Conservation (phyloP, 2,888 invertebrate genomes). For the Acrocera orbiculus region DNA sequence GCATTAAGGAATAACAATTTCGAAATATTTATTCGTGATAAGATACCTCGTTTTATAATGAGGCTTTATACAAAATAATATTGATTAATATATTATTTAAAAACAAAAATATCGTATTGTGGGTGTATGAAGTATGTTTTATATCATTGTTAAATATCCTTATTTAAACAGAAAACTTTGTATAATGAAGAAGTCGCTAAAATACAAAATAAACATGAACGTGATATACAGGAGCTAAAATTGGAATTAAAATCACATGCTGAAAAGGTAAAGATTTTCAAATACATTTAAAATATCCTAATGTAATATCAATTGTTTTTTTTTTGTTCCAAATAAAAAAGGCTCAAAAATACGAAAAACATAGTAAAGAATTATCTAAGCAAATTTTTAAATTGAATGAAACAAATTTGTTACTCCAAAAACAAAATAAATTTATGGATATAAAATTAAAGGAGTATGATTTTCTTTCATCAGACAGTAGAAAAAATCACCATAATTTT, state of each 20-base stretch:
- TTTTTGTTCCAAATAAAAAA: slow-evolving; percentile 8
- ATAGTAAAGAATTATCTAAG: slow-evolving; percentile 23
- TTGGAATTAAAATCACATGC: slow-evolving; percentile 14
- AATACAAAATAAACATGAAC: slow-evolving; percentile 27
- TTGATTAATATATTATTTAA: no score
- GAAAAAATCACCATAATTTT: slow-evolving; percentile 4
- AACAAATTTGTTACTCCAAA: slow-evolving; percentile 24
- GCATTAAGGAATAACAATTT: slow-evolving; percentile 18
- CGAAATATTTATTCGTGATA: slow-evolving; percentile 18
- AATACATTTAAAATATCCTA: background rate
- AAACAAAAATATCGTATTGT: background rate
- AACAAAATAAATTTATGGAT: slow-evolving; percentile 23
- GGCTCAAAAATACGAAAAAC: slow-evolving; percentile 24
- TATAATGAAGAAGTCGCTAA: slow-evolving; percentile 27
- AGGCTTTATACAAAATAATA: no score
- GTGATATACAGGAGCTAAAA: slow-evolving; percentile 18
- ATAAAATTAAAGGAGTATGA: slow-evolving; percentile 23
- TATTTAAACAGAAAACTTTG: slow-evolving; percentile 26
- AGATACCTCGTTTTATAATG: slow-evolving; percentile 12
- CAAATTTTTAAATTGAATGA: slow-evolving; percentile 27
- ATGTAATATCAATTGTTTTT: slow-evolving; percentile 1
- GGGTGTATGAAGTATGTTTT: background rate
- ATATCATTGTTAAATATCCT: no score
- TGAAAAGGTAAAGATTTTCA: slow-evolving; percentile 5
- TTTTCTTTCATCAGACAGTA: slow-evolving; percentile 2